Evolutionary conservation across 2,888 invertebrate species (phyloP).

Genomic region (Electrophaes corylata): DNA sequence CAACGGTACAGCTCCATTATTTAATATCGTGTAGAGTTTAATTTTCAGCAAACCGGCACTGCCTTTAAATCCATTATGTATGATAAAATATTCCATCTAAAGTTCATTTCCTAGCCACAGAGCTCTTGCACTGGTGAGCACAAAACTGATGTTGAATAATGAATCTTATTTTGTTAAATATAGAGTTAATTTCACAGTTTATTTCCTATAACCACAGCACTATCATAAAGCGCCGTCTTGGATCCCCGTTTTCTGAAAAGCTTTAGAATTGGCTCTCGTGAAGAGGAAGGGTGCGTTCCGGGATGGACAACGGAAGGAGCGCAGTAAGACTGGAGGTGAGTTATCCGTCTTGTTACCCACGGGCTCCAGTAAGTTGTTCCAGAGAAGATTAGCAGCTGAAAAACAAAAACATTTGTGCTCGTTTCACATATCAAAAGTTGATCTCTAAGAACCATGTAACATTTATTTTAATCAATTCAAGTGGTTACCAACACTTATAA

Average conservation of each 20-base stretch:
- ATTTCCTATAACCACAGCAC: not conserved
- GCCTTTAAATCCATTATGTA: too few species aligned
- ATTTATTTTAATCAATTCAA: too few species aligned
- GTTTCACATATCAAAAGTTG: too few species aligned
- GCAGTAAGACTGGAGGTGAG: slow-evolving; percentile 83
- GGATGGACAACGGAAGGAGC: slow-evolving; percentile 86
- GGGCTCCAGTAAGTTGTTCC: slow-evolving; percentile 90
- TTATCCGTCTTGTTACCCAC: slow-evolving; percentile 86
- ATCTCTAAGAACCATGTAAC: too few species aligned
- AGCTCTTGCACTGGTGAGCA: not conserved
- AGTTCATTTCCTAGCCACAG: not conserved
- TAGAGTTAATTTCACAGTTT: not conserved
- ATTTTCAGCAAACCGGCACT: too few species aligned
- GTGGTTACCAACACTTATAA: too few species aligned
- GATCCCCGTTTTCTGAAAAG: slow-evolving; percentile 56
- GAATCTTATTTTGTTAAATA: not conserved
- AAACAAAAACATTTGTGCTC: too few species aligned
- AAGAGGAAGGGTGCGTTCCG: slow-evolving; percentile 86
- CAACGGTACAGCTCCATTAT: too few species aligned
- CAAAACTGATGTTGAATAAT: not conserved
- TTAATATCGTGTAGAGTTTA: too few species aligned
- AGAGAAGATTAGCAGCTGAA: slow-evolving; percentile 88
- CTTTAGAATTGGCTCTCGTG: slow-evolving; percentile 82
- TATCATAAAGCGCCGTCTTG: slow-evolving; percentile 59
- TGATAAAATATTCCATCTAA: too few species aligned